A percentile compares a stretch with the other conserved stretches of the same genome.
Evolutionary conservation across 2,888 invertebrate genomes (phyloP).

Genomic region (Polydrusus tereticollis): DNA sequence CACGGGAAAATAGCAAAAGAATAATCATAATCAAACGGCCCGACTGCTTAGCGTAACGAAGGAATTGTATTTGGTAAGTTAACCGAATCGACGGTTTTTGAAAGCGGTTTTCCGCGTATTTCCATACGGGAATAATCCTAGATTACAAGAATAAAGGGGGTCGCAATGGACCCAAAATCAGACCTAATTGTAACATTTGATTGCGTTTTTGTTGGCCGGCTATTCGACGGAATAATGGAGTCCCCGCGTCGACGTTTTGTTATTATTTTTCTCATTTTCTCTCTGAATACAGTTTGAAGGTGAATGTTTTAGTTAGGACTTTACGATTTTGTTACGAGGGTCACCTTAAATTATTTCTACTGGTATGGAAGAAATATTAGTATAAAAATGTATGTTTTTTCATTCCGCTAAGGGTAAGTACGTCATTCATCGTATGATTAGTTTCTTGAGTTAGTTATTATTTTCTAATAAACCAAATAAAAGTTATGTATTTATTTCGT

Average conservation of each 20-base stretch:
- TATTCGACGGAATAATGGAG: constrained; percentile 13
- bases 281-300: background rate
- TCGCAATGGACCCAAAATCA: constrained; percentile 30
- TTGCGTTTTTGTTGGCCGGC: constrained; percentile 39
- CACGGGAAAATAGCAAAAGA: constrained; percentile 21
- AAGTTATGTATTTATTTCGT: no score
- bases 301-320: background rate
- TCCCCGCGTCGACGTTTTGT: constrained; percentile 11
- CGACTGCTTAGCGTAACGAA: constrained; percentile 37
- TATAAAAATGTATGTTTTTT: no score
- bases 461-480: no score
- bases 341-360: no score
- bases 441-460: no score
- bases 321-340: background rate
- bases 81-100: constrained; percentile 37
- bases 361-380: no score
- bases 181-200: constrained; percentile 42
- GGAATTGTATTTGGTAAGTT: constrained; percentile 35
- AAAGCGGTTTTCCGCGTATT: constrained; percentile 17
- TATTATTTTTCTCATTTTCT: constrained; percentile 16
- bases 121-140: constrained; percentile 39
- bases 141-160: constrained; percentile 33
- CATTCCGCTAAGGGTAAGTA: no score
- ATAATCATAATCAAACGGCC: constrained; percentile 23
- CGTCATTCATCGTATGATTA: no score